Conservation (phyloP, 2,797 vertebrate species). For the Parauchenoglanis punctatus region DNA sequence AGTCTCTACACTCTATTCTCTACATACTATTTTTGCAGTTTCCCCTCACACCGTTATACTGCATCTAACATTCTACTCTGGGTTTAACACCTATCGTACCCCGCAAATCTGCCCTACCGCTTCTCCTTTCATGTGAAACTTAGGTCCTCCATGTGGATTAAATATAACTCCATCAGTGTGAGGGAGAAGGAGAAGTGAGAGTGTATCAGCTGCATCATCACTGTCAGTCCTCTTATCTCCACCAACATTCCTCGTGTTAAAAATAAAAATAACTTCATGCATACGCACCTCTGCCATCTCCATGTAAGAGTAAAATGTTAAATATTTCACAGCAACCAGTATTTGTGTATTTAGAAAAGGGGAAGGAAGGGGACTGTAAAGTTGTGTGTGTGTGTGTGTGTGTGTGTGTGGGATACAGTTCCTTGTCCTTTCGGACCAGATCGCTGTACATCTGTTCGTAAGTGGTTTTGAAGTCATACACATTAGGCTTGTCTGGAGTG, state of each 20-base stretch:
- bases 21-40: background rate
- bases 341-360: background rate
- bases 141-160: background rate
- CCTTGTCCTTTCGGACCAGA: slow-evolving; percentile 99
- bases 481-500: slow-evolving; percentile 97
- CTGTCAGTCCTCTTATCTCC: background rate
- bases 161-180: background rate
- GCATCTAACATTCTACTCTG: background rate
- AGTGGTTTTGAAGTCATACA: slow-evolving; percentile 99
- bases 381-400: slow-evolving; percentile 55
- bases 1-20: background rate
- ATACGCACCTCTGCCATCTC: background rate
- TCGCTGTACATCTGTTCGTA: slow-evolving; percentile 99
- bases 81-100: background rate
- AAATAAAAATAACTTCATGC: background rate
- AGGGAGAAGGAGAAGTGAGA: background rate
- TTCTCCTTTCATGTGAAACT: background rate
- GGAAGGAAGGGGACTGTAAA: slow-evolving; percentile 14
- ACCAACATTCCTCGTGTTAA: background rate
- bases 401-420: slow-evolving; percentile 92
- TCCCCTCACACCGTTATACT: background rate
- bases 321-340: background rate
- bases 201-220: background rate
- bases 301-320: background rate
- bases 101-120: background rate